Base-by-base conservation (phyloP, 2,797 vertebrate species). In the Phrynocephalus guinanensis region DNA sequence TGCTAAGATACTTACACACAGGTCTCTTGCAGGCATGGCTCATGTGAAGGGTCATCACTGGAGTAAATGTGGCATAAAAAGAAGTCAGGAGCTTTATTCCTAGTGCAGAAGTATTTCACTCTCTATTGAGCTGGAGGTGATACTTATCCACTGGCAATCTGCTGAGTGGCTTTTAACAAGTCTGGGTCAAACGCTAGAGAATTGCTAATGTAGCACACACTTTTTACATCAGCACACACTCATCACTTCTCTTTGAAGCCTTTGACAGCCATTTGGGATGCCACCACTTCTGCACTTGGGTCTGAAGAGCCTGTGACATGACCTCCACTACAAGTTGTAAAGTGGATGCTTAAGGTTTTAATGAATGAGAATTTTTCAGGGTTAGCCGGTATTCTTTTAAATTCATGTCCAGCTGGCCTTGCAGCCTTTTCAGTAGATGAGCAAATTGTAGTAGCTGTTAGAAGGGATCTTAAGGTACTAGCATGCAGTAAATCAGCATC, bases 191-290 rank as follows among this genome's bases (percentile, higher is more conserved):
- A 86, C n/a, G 52, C 33, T 83, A 24, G 78, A 76, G 52, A 79
- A 22, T 83, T 28, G 52, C 85, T 63, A 48, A 80, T 81, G 78
- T 72, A 26, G 10, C 50, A 79, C 50, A 30, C 16, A 63, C 79
- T 86, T 60, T 30, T 72, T 72, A 28, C 52, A 80, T 80, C 77
- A 79, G 52, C 33, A 72, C 16, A 13, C 52, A 86, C 50, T 79
- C 60, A 67, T 85, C 16, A 78, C 44, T 82, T 83, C 70, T 38
- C 80, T 77, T 87, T 72, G 80, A 87, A 6, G 18, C 67, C 38
- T 71, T 83, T 75, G 50, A 44, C 50, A 18, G 26, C 28, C 11
- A 13, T 30, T 87, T 83, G 50, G 81, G 81, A 70, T 2, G 33
- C 50, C 44, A 79, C 63, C 86, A 83, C 30, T 79, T 71, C 66